Base-by-base conservation (phyloP, 2,113 vertebrate genomes). In the Enhydra lutris region DNA sequence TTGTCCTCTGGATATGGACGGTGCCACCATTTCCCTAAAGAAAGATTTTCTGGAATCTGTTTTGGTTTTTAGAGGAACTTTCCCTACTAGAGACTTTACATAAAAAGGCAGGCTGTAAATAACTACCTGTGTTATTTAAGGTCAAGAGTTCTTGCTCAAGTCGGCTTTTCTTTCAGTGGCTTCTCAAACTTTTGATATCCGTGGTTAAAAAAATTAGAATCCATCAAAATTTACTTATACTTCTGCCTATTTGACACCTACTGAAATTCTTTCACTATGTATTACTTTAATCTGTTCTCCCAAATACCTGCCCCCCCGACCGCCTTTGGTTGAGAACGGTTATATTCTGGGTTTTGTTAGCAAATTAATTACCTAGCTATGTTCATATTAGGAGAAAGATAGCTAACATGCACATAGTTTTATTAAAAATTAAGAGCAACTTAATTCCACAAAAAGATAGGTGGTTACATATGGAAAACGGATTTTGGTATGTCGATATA, bases 161-260 rank as follows among this genome's bases (percentile, higher is more conserved):
- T 85, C 23, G 52, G 7, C n/a, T 85, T 91, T 34, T 29, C 76
- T 3, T 63, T 90, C 23, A 69, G 45, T 59, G 57, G 8, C 74
- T 85, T 96, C 47, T 67, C 67, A 86, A 59, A 9, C n/a, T 14
- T 82, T 76, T 20, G 21, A 52, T 7, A 23, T 61, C 7, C 26
- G 3, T 69, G 21, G 42, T 80, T 82, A 80, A 67, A 95, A 73
- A 93, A 91, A 78, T 89, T 88, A 91, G 69, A 89, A 83, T 78
- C 65, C 76, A 24, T 87, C 11, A 79, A 10, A 57, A 2, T 82
- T 39, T 89, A 73, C 36, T 87, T 15, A 3, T 76, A 21, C 26
- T 59, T 91, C 73, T 93, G 52, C 42, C 23, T 45, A 4, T 52
- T 91, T 94, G 92, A 15, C 65, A 76, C 71, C 85, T 94, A 52